A percentile compares a stretch with the other conserved stretches of the same genome.
phyloP scores from a whole-genome alignment of 64 coral and sea anemone species.

The Pocillopora verrucosa region DNA sequence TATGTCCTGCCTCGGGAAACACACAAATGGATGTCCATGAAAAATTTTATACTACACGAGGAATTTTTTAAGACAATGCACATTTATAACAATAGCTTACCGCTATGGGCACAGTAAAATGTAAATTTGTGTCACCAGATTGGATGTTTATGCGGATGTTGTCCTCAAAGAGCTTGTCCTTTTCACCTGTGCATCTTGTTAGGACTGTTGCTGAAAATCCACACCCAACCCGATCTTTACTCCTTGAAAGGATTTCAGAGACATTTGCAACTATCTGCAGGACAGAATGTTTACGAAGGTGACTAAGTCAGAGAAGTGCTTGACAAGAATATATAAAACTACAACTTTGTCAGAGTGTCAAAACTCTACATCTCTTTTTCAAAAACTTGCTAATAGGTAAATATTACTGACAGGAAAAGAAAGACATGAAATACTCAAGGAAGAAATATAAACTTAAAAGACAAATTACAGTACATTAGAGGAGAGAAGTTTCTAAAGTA shows the following conservation, averaged over 20 bases:
- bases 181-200: neutral
- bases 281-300: neutral
- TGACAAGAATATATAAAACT: neutral
- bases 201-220: conserved; percentile 10
- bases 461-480: too few relatives aligned
- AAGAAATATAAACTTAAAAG: too few relatives aligned
- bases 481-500: too few relatives aligned
- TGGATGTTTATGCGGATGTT: neutral
- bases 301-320: neutral
- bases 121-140: neutral
- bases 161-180: neutral
- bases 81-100: neutral
- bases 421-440: too few relatives aligned
- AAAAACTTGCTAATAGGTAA: too few relatives aligned
- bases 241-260: neutral
- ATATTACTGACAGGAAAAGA: too few relatives aligned
- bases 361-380: too few relatives aligned
- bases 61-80: too few relatives aligned
- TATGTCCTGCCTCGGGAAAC: too few relatives aligned
- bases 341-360: too few relatives aligned
- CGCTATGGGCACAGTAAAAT: neutral
- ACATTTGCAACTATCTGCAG: neutral
- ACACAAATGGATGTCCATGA: too few relatives aligned
- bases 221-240: neutral
- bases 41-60: too few relatives aligned